Conservation (phyloP, 2,888 invertebrate genomes). For the Ochropleura plecta region DNA sequence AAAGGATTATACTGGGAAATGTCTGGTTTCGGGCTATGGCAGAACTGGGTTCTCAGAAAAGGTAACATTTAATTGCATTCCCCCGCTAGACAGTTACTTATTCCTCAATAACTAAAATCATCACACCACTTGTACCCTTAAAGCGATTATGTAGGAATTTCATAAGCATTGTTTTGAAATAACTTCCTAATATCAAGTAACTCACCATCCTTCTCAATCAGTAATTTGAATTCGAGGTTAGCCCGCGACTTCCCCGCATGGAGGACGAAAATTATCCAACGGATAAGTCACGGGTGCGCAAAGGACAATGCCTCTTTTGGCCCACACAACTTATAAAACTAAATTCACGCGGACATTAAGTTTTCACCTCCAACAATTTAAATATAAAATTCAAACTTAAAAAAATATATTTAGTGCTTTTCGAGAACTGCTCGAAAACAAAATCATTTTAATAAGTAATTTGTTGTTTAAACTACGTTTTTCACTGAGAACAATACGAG, state of each 20-base stretch:
- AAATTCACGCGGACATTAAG: too few relatives aligned
- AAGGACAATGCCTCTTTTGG: too few relatives aligned
- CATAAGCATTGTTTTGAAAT: not conserved
- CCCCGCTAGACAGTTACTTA: not conserved
- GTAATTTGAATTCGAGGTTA: not conserved
- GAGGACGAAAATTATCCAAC: not conserved
- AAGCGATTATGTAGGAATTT: not conserved
- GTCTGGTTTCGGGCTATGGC: conserved; percentile 80
- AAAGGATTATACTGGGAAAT: conserved; percentile 73
- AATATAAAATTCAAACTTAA: too few relatives aligned
- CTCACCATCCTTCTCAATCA: not conserved
- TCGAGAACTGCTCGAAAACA: too few relatives aligned
- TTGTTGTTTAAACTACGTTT: too few relatives aligned
- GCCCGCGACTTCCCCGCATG: not conserved
- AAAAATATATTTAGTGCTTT: too few relatives aligned
- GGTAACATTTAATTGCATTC: conserved; percentile 10
- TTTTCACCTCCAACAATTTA: too few relatives aligned
- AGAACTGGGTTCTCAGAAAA: conserved; percentile 41
- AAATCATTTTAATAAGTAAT: too few relatives aligned
- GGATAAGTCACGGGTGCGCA: too few relatives aligned
- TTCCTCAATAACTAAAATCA: not conserved
- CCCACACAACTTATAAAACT: too few relatives aligned
- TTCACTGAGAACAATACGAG: too few relatives aligned
- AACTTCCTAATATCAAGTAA: not conserved
- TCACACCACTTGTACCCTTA: not conserved